Conservation (phyloP, 2,888 invertebrate species). For the Xestia sexstrigata region DNA sequence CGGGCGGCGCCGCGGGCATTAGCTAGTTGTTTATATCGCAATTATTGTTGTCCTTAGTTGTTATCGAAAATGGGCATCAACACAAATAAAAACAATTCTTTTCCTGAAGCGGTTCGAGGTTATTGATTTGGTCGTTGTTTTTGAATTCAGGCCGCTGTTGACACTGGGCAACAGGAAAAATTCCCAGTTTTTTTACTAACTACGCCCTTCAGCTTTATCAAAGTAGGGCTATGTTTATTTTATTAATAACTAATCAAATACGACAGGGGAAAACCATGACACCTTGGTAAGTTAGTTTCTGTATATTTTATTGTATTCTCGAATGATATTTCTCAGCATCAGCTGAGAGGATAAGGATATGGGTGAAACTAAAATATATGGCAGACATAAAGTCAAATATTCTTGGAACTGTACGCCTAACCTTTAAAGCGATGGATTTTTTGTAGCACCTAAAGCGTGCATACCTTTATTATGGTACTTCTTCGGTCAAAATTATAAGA, state of each 20-base stretch:
- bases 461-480: slow-evolving; percentile 13
- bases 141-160: slow-evolving; percentile 6
- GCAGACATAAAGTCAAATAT: slow-evolving; percentile 30
- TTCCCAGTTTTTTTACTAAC: background rate
- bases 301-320: slow-evolving; percentile 33
- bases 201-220: slow-evolving; percentile 1
- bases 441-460: slow-evolving; percentile 17
- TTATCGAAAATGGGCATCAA: slow-evolving; percentile 30
- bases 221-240: background rate
- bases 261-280: background rate
- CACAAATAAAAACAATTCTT: slow-evolving; percentile 42
- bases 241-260: slow-evolving; percentile 12
- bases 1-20: too few relatives aligned
- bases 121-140: slow-evolving; percentile 28
- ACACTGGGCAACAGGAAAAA: slow-evolving; percentile 24
- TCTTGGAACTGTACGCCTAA: slow-evolving; percentile 48
- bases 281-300: background rate
- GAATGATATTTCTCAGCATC: slow-evolving; percentile 9
- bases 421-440: slow-evolving; percentile 45
- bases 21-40: slow-evolving; percentile 15
- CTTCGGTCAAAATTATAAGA: slow-evolving; percentile 10
- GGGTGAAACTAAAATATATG: slow-evolving; percentile 29
- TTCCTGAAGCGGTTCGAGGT: slow-evolving; percentile 37
- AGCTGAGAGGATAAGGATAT: slow-evolving; percentile 37
- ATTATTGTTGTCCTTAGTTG: slow-evolving; percentile 17